These are phyloP conservation scores for Agrilus biguttatus DNA, from an alignment of 2,888 invertebrate genomes.

Conservation along the genomic window DNA sequence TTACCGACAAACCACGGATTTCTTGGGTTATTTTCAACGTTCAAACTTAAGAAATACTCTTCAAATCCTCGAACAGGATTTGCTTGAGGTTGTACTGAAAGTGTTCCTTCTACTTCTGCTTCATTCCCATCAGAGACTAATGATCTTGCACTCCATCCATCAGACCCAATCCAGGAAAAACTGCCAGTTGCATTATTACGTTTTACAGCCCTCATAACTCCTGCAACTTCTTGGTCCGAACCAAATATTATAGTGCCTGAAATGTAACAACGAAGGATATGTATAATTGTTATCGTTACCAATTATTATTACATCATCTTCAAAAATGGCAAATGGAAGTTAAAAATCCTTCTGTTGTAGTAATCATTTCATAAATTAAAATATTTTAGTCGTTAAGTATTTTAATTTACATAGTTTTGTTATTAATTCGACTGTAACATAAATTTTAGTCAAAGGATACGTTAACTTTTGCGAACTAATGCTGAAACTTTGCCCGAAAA, in stretches of 20 bases:
- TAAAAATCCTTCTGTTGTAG: too few relatives aligned
- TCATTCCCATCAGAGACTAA: slow-evolving; percentile 81
- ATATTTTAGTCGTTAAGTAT: too few relatives aligned
- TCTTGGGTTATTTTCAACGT: slow-evolving; percentile 72
- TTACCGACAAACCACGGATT: slow-evolving; percentile 95
- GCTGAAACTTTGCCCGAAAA: too few relatives aligned
- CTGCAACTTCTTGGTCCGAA: slow-evolving; percentile 93
- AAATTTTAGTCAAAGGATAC: too few relatives aligned
- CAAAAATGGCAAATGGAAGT: too few relatives aligned
- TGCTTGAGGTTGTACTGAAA: slow-evolving; percentile 89
- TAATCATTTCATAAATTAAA: too few relatives aligned
- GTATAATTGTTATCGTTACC: too few relatives aligned
- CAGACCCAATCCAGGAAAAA: slow-evolving; percentile 94
- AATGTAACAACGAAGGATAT: slow-evolving; percentile 9
- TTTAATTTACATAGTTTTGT: too few relatives aligned
- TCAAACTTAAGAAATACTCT: slow-evolving; percentile 70
- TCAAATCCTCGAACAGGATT: slow-evolving; percentile 78
- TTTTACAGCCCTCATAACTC: slow-evolving; percentile 84
- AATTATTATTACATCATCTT: too few relatives aligned
- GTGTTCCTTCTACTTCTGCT: slow-evolving; percentile 81
- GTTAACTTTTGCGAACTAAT: too few relatives aligned
- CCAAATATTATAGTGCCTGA: slow-evolving; percentile 89
- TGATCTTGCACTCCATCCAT: slow-evolving; percentile 87
- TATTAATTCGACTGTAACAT: too few relatives aligned
- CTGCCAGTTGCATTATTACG: slow-evolving; percentile 74